Evolutionary conservation across 2,113 vertebrate species (phyloP), one percentile per base, ranked within the genome.

Genomic region (Climacteris rufus): DNA sequence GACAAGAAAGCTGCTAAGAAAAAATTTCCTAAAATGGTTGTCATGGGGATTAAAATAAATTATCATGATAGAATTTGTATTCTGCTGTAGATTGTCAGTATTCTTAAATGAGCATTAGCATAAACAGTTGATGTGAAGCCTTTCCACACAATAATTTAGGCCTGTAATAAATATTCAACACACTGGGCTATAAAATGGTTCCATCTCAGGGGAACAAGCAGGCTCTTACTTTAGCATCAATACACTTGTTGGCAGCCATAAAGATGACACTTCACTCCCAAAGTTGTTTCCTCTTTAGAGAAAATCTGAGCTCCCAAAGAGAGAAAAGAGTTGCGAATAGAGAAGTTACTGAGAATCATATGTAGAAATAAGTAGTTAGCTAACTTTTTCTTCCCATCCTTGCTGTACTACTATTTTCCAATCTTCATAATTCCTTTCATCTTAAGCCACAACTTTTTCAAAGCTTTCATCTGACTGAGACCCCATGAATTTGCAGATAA

Each of bases 1-100:
- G 85, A 89, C 68, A 89, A 96, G 68, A 97, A 92, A 94, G 88
- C 50, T 83, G 35, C 81, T 83, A 74, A 94, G 87, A 88, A 91
- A 94, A 97, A 96, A 95, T 52, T 92, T 69, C 87, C 79, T 76
- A 49, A 70, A 87, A 74, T 61, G 33, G 49, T 87, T 96, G 30
- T 28, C 52, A 65, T 70, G 60, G 65, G 87, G 49, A 96, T 94
- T 94, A 92, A 95, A 95, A 94, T 76, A 78, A 71, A 93, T 70
- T 93, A 87, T 80, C 69, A 69, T 88, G 77, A 40, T 86, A 39
- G n/a, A 91, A 72, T 92, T 65, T 75, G 11, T 27, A n/a, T 24
- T 94, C 42, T 65, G 52, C 12, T 90, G 49, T 60, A 83, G 83
- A 96, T 87, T 96, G 94, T 87, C 60, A 94, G 22, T 87, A 93